phyloP scores from a whole-genome alignment of 2,888 invertebrate genomes.

The Eurois occulta region DNA sequence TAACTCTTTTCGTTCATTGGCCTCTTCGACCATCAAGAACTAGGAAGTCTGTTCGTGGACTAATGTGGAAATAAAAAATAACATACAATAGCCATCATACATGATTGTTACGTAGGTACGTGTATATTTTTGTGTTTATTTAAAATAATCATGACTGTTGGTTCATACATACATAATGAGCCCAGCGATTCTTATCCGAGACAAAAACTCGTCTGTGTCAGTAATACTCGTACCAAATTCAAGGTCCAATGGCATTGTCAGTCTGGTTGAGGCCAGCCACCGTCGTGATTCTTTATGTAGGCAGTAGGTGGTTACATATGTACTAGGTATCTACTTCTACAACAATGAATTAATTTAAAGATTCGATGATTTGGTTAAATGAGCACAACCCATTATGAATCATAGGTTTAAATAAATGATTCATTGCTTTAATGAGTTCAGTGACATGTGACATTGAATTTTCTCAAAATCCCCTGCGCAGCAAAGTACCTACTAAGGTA shows the following conservation, averaged over 20 bases:
- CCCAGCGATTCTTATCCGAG: constrained; percentile 80
- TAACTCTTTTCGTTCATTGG: constrained; percentile 77
- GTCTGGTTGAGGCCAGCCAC: constrained; percentile 71
- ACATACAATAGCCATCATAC: constrained; percentile 71
- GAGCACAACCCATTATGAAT: constrained; percentile 29
- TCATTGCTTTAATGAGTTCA: constrained; percentile 65
- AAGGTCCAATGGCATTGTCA: constrained; percentile 72
- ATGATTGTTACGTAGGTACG: constrained; percentile 57
- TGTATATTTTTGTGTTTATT: constrained; percentile 74
- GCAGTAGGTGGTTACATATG: constrained; percentile 45
- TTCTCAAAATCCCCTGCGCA: constrained; percentile 35
- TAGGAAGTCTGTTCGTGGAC: constrained; percentile 78
- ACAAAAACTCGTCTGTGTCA: constrained; percentile 82
- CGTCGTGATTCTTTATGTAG: constrained; percentile 67
- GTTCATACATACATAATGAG: constrained; percentile 81
- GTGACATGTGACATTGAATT: constrained; percentile 63
- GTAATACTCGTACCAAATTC: constrained; percentile 77
- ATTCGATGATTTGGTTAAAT: constrained; percentile 36
- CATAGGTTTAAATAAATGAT: constrained; percentile 49
- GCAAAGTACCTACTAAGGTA: constrained; percentile 24
- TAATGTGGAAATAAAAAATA: constrained; percentile 74
- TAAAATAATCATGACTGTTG: constrained; percentile 80
- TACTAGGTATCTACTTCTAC: constrained; percentile 40
- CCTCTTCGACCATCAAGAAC: constrained; percentile 80
- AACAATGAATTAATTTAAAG: constrained; percentile 31